Evolutionary conservation across 2,888 invertebrate species (phyloP).

Genomic region (Tiliacea citrago): DNA sequence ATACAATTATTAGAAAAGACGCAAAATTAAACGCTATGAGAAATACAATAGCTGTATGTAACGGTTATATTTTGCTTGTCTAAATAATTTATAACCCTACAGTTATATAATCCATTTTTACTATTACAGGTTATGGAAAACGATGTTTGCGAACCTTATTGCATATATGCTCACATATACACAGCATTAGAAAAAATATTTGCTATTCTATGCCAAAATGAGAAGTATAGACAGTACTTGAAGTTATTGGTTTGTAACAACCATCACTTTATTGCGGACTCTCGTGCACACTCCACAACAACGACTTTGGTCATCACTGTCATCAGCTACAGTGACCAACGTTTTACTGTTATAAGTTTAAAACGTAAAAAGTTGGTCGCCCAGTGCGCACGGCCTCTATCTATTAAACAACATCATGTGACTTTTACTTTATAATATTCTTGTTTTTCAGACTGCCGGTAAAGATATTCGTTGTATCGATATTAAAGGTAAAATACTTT

Average conservation of each 20-base stretch:
- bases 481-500: constrained; percentile 86
- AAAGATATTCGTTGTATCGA: constrained; percentile 83
- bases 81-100: background rate
- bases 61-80: background rate
- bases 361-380: background rate
- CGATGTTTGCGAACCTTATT: constrained; percentile 87
- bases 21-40: constrained; percentile 86
- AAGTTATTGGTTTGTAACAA: constrained; percentile 78
- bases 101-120: background rate
- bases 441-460: constrained; percentile 78
- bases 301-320: background rate
- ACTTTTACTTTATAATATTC: background rate
- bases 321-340: no score
- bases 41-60: constrained; percentile 83
- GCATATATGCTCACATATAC: constrained; percentile 86
- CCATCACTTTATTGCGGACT: background rate
- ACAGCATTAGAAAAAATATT: constrained; percentile 88
- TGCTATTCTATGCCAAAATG: constrained; percentile 83
- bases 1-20: constrained; percentile 82
- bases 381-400: background rate
- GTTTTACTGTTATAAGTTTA: no score
- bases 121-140: constrained; percentile 84
- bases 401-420: background rate
- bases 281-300: background rate
- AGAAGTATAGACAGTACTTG: constrained; percentile 84